phyloP scores from a whole-genome alignment of 1,140 invertebrate species.

The Drosophila ficusphila region DNA sequence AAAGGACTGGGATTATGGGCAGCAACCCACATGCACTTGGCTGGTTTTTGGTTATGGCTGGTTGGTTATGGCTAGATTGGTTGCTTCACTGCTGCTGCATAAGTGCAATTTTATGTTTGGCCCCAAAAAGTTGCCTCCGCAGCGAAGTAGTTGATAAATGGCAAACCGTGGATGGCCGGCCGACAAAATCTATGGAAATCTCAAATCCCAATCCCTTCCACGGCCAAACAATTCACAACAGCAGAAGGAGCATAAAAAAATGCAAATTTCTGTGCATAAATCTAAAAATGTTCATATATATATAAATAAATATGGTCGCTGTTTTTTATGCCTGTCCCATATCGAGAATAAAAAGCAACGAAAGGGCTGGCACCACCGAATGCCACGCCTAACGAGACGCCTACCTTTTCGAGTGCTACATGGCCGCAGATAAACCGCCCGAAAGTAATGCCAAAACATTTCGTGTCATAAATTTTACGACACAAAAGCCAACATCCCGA shows the following conservation, averaged over 20 bases:
- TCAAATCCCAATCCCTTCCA: conserved; percentile 50
- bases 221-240: conserved; percentile 33
- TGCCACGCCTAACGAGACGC: conserved; percentile 64
- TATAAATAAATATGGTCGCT: conserved; percentile 35
- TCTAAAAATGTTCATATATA: conserved; percentile 67
- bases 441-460: conserved; percentile 74
- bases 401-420: conserved; percentile 53
- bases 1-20: conserved; percentile 8
- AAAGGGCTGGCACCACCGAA: conserved; percentile 24
- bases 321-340: conserved; percentile 55
- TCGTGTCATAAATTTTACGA: conserved; percentile 78
- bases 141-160: conserved; percentile 70
- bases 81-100: conserved; percentile 55
- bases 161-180: conserved; percentile 8
- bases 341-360: conserved; percentile 35
- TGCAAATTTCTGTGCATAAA: conserved; percentile 73
- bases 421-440: conserved; percentile 60
- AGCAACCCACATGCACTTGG: conserved; percentile 55
- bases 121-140: conserved; percentile 42
- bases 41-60: conserved; percentile 69
- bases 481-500: conserved; percentile 48
- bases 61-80: conserved; percentile 63
- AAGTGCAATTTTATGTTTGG: conserved; percentile 79
- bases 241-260: conserved; percentile 52
- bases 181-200: conserved; percentile 47